Base-by-base conservation (phyloP, 2,888 invertebrate genomes). In the Heliconius hortense region DNA sequence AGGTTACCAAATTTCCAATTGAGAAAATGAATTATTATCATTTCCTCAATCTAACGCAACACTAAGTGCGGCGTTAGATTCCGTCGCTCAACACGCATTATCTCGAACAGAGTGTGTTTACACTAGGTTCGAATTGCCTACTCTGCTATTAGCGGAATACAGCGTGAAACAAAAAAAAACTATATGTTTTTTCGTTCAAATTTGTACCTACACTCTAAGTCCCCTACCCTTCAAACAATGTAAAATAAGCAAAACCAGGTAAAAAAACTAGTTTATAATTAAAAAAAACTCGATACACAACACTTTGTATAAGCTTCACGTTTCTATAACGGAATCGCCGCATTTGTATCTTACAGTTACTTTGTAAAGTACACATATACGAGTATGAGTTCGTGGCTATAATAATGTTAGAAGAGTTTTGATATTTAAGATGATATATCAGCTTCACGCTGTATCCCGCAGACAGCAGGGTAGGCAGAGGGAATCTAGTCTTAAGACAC, bases 261-360 rank as follows among this genome's bases (percentile, higher is more conserved):
- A 15, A 15, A 43, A 43, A 43, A 18, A 21, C 56, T 56, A 10
- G n/a, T 56, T 56, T 21, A n/a, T 21, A 10, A 56, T n/a, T n/a
- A 59, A 59, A 35, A 56, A 59, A 11, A 1, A 59, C 11, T 59
- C 24, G 13, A 59, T 59, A n/a, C 59, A 59, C 13, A 24, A 59
- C 59, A 59, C 24, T 59, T n/a, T 24, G 11, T 59, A 59, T 59
- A 1, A n/a, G 59, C 24, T 13, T 24, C 24, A 59, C 59, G 24
- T 59, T n/a, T 24, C 24, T n/a, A 59, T 59, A 59, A 59, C 59
- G 59, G 59, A 59, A 59, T 59, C 59, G 4, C 59, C 59, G 59
- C 59, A 24, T 59, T 59, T 24, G 59, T 59, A 59, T 4, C 24
- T 59, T 59, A 59, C 59, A 59, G 59, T 59, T 59, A 59, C 59